phyloP scores from a whole-genome alignment of 2,797 vertebrate genomes.

The Pelobates cultripes region DNA sequence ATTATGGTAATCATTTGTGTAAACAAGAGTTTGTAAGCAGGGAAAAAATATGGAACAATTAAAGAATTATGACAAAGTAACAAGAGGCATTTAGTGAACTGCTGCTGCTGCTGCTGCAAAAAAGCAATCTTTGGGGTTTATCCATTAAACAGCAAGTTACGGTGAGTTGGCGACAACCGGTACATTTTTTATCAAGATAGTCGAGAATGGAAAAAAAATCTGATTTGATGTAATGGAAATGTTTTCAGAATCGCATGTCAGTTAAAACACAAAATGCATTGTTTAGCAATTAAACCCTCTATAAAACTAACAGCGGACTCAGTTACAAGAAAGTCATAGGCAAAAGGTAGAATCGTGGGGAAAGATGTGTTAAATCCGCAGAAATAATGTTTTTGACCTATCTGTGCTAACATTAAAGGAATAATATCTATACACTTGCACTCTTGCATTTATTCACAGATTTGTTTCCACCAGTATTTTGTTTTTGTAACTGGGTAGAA shows the following conservation, averaged over 20 bases:
- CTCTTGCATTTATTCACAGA: no score
- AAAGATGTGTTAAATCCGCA: constrained; percentile 35
- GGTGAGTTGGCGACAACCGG: no score
- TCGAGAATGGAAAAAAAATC: no score
- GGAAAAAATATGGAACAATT: constrained; percentile 73
- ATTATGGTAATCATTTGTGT: constrained; percentile 62
- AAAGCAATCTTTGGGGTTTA: constrained; percentile 9
- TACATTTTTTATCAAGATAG: no score
- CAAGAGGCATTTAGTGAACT: constrained; percentile 57
- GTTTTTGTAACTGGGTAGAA: no score
- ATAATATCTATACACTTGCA: neutral
- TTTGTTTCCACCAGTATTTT: no score
- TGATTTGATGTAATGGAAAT: no score
- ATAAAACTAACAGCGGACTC: constrained; percentile 38
- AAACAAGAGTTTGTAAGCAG: constrained; percentile 66
- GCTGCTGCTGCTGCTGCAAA: no score
- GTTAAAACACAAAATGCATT: no score
- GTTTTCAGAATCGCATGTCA: no score
- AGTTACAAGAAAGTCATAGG: constrained; percentile 46
- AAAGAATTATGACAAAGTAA: constrained; percentile 72
- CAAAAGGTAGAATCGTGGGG: constrained; percentile 37
- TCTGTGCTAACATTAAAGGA: constrained; percentile 41
- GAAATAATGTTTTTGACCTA: constrained; percentile 20
- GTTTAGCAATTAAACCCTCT: no score
- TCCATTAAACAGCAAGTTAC: no score